phyloP scores from a whole-genome alignment of 2,113 vertebrate species.

The Tinamus guttatus region DNA sequence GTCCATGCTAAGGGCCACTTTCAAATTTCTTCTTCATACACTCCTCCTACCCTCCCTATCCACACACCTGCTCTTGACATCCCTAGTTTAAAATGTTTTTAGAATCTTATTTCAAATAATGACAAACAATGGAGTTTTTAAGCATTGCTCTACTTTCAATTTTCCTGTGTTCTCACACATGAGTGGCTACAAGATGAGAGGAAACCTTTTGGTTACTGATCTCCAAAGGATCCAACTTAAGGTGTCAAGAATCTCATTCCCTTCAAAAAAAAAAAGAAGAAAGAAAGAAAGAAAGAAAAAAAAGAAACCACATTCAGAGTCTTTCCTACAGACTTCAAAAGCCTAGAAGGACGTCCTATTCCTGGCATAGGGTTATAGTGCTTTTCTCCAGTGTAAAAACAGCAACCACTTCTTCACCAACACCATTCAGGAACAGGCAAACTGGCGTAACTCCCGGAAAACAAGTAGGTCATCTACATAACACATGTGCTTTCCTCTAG shows the following conservation, averaged over 20 bases:
- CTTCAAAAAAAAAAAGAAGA: background rate
- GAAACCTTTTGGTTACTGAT: background rate
- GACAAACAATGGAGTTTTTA: background rate
- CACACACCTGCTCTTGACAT: background rate
- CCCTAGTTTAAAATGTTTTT: background rate
- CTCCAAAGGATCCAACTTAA: background rate
- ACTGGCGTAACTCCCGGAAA: conserved; percentile 34
- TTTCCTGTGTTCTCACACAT: background rate
- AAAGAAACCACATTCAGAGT: background rate
- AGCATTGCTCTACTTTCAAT: background rate
- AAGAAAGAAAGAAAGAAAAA: background rate
- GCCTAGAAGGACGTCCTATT: background rate
- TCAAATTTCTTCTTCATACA: background rate
- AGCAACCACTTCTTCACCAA: conserved; percentile 1
- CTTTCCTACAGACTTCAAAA: background rate
- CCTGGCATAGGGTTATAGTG: background rate
- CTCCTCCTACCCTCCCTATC: background rate
- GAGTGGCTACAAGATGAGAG: background rate
- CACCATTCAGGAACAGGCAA: background rate
- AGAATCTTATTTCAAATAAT: background rate
- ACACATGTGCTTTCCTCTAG: background rate
- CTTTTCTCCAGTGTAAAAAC: background rate
- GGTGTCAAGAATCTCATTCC: background rate
- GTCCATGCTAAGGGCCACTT: background rate
- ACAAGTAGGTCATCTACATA: background rate